Percentiles rank a stretch among this genome's conserved stretches.
phyloP scores from a whole-genome alignment of 1,140 invertebrate species.

The Uloborus diversus region DNA sequence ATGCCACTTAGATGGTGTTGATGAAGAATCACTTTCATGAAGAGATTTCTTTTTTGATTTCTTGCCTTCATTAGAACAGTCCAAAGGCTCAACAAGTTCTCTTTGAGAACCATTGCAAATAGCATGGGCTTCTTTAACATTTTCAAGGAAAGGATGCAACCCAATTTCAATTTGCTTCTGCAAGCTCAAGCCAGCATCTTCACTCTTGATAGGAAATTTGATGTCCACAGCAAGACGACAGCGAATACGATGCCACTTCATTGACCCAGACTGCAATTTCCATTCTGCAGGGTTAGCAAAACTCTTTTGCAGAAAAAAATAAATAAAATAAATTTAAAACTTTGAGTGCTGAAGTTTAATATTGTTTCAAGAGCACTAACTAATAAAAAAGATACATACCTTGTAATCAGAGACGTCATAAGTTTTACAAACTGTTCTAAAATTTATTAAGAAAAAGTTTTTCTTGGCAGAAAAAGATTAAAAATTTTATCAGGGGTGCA shows the following conservation, averaged over 20 bases:
- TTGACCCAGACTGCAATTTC: slow-evolving; percentile 61
- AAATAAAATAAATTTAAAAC: not conserved
- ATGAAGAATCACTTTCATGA: not conserved
- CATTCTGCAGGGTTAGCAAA: slow-evolving; percentile 63
- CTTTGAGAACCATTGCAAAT: slow-evolving; percentile 70
- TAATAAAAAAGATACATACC: no score
- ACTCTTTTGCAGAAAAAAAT: slow-evolving; percentile 56
- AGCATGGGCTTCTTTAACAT: slow-evolving; percentile 71
- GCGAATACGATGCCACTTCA: slow-evolving; percentile 75
- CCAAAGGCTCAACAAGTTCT: slow-evolving; percentile 70
- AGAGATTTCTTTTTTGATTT: slow-evolving; percentile 61
- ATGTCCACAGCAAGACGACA: slow-evolving; percentile 76
- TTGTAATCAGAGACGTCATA: slow-evolving; percentile 61
- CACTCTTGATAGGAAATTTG: slow-evolving; percentile 71
- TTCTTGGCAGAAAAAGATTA: not conserved
- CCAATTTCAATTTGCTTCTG: slow-evolving; percentile 75
- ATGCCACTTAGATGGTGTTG: slow-evolving; percentile 58
- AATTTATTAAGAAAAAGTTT: slow-evolving; percentile 41
- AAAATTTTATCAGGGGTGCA: no score
- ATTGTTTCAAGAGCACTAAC: slow-evolving; percentile 21
- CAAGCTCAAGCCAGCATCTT: slow-evolving; percentile 70
- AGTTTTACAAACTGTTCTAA: slow-evolving; percentile 63
- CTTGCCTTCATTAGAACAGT: slow-evolving; percentile 70
- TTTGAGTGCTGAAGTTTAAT: not conserved
- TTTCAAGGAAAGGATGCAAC: slow-evolving; percentile 58